phyloP scores from a whole-genome alignment of 2,888 invertebrate species.

The Callinectes sapidus region DNA sequence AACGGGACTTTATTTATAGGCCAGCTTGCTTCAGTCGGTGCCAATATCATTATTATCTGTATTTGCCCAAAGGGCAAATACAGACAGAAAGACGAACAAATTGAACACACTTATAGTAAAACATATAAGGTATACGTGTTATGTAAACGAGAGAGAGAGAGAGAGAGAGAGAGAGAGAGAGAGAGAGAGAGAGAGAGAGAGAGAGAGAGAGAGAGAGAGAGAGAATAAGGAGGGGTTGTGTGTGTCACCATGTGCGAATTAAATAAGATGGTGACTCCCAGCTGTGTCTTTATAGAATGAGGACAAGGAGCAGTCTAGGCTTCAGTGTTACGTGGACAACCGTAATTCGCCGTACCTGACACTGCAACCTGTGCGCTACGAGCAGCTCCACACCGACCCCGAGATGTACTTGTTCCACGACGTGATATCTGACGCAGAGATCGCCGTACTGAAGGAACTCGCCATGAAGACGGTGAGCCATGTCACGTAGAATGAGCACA shows the following conservation, averaged over 20 bases:
- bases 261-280: not conserved
- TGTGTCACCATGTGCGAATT: too few relatives aligned
- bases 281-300: not conserved
- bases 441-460: constrained; percentile 73
- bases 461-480: constrained; percentile 73
- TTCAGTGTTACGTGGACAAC: constrained; percentile 37
- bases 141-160: not conserved
- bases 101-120: too few relatives aligned
- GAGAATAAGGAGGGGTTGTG: too few relatives aligned
- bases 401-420: constrained; percentile 74
- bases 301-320: not conserved
- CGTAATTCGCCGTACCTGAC: constrained; percentile 73
- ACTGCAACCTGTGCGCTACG: constrained; percentile 74
- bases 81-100: not conserved
- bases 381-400: constrained; percentile 74
- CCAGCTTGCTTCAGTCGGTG: too few relatives aligned
- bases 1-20: too few relatives aligned
- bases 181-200: constrained; percentile 10
- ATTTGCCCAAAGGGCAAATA: not conserved
- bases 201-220: too few relatives aligned
- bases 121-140: too few relatives aligned
- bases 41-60: too few relatives aligned
- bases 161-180: constrained; percentile 15
- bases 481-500: not conserved
- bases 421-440: constrained; percentile 74